Evolutionary conservation across 2,888 invertebrate species (phyloP), one percentile per base, ranked within the genome.

Genomic region (Xestia sexstrigata): DNA sequence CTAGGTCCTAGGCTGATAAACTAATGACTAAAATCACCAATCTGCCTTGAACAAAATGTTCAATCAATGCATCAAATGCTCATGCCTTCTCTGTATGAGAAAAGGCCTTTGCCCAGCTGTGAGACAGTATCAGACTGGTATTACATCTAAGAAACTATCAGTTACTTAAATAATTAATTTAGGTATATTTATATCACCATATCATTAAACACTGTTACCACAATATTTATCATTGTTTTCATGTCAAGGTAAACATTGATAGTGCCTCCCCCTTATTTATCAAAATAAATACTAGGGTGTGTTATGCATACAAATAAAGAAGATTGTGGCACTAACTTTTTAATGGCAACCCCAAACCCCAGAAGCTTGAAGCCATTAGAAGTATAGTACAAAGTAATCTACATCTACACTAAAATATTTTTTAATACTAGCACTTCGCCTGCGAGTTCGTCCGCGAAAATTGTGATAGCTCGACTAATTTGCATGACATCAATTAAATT

Each of bases 211-310:
- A 84, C 65, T 39, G n/a, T 45, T 58, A 79, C 87, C 78, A 70
- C 78, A 75, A 67, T 65, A 70, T 49, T 82, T 81, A 81, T 83
- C 78, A 60, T n/a, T 58, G 47, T 74, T 74, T 55, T 45, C 73
- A 60, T 72, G 52, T 52, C 42, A 47, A 80, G 39, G 52, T 47
- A 47, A 73, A 73, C 52, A 15, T 65, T 65, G 42, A 65, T 65
- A 15, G 23, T 52, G 13, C 35, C 45, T 78, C 49, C 52, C 42
- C 26, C 23, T 52, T 72, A 39, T 79, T 35, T 79, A 62, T 35
- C 8, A 26, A 79, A 60, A 70, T 42, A 49, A 60, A 70, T 17
- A 70, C 5, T 52, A 52, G 81, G 47, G 47, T 81, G 62, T 81
- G 35, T 45, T 47, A n/a, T 20, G 47, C 15, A 47, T 30, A 55